Base-by-base conservation (phyloP, 2,888 invertebrate species). In the Cheilosia pagana region DNA sequence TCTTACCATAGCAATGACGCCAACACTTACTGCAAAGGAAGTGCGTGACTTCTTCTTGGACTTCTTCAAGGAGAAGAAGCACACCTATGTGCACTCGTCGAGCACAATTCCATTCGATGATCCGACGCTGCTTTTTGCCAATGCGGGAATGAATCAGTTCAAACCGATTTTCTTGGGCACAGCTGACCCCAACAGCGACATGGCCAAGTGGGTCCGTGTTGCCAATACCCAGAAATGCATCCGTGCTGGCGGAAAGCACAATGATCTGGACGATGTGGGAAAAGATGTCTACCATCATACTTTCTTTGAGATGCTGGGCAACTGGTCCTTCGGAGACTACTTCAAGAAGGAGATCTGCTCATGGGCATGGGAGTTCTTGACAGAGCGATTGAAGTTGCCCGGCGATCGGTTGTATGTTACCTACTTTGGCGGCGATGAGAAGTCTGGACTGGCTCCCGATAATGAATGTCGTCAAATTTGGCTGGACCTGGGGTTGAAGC, bases 271-370 rank as follows among this genome's bases (percentile, higher is more conserved):
- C 93, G 99, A 99, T 93, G 99, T 99, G 10, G 99, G 99, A 39
- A 99, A 99, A 93, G 99, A 99, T 93, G 98, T 99, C 2, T 99
- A 99, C 90, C 99, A 99, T 93, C 99, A 99, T 90, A 99, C 99
- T 3, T 99, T 99, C 92, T 99, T 99, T 92, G 99, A 99, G 93
- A 99, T 99, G 99, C 94, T 99, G 94, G 99, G 99, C 7, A 99
- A 99, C 92, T 99, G 99, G 99, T 99, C 99, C 0, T 99, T 99
- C 93, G 99, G 99, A n/a, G 99, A 99, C 92, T 99, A 99, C 91
- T 99, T 99, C 92, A 99, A 99, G 94, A 96, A 96, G 92, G 99
- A 99, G 93, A 96, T 98, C 86, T 99, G 99, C 92, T 89, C 95
- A 0, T 99, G 99, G 99, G 98, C 99, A 45, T 99, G 99, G 99